A percentile compares a stretch with the other conserved stretches of the same genome.
These are phyloP conservation scores for Collichthys lucidus DNA, from an alignment of 2,113 vertebrate species.

Conservation along the genomic window DNA sequence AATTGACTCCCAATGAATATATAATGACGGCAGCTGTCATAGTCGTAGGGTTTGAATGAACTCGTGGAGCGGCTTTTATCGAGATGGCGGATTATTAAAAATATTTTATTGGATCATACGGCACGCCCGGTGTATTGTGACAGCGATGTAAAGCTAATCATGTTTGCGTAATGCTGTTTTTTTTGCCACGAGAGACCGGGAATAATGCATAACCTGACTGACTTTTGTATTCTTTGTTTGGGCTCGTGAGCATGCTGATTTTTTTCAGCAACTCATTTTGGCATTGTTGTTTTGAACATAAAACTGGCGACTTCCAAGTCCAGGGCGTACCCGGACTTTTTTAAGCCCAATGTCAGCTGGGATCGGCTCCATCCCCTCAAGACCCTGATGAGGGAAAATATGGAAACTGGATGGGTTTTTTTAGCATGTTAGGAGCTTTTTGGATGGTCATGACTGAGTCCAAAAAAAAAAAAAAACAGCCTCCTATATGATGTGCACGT, in stretches of 20 bases:
- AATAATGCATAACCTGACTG: neutral
- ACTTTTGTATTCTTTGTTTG: neutral
- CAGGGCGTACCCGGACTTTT: too few relatives aligned
- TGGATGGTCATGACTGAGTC: neutral
- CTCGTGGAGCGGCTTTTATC: slow-evolving; percentile 44
- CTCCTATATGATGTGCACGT: too few relatives aligned
- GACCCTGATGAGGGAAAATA: too few relatives aligned
- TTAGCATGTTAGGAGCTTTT: neutral
- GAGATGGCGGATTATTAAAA: slow-evolving; percentile 51
- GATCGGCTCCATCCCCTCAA: too few relatives aligned
- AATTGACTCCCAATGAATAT: slow-evolving; percentile 78
- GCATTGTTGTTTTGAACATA: neutral
- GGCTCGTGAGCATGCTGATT: slow-evolving; percentile 9
- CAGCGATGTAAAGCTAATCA: slow-evolving; percentile 58
- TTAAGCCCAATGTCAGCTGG: too few relatives aligned
- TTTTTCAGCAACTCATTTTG: neutral
- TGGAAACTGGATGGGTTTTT: too few relatives aligned
- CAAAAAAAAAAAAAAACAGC: neutral
- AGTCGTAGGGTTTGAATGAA: slow-evolving; percentile 59
- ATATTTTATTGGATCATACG: slow-evolving; percentile 46
- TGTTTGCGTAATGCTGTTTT: slow-evolving; percentile 36
- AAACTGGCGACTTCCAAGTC: too few relatives aligned
- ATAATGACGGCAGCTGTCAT: slow-evolving; percentile 77
- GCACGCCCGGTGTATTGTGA: slow-evolving; percentile 36
- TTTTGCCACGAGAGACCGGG: slow-evolving; percentile 1